These are phyloP conservation scores for Dissostichus mawsoni DNA, from an alignment of 2,113 vertebrate genomes.

Conservation along the genomic window DNA sequence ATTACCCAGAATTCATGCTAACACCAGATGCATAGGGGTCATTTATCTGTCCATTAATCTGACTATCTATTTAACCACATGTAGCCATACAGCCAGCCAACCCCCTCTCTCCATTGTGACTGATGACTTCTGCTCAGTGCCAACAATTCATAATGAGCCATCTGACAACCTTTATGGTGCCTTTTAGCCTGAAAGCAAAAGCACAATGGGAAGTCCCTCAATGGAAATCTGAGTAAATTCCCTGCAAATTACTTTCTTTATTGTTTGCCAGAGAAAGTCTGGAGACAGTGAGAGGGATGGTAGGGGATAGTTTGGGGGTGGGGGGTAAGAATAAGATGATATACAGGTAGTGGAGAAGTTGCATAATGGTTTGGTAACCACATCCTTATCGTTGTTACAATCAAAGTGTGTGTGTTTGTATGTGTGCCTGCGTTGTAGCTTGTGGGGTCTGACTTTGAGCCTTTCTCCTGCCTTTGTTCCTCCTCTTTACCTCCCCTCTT, in stretches of 20 bases:
- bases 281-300: constrained; percentile 16
- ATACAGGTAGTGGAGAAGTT: constrained; percentile 16
- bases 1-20: constrained; percentile 47
- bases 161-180: constrained; percentile 68
- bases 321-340: constrained; percentile 1
- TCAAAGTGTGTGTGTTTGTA: constrained; percentile 16
- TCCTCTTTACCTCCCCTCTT: constrained; percentile 54
- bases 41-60: constrained; percentile 61
- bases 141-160: constrained; percentile 71
- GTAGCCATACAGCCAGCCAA: constrained; percentile 28
- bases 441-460: constrained; percentile 63
- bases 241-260: constrained; percentile 55
- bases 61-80: constrained; percentile 40
- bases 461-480: constrained; percentile 54
- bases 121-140: constrained; percentile 57
- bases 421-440: constrained; percentile 31
- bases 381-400: constrained; percentile 52
- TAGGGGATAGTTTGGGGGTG: not conserved
- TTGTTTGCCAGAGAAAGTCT: constrained; percentile 51
- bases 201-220: constrained; percentile 56
- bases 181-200: constrained; percentile 59
- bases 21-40: constrained; percentile 53
- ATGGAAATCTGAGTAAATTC: constrained; percentile 61
- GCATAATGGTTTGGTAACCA: constrained; percentile 43
- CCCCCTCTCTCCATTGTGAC: constrained; percentile 49